Evolutionary conservation across 2,888 invertebrate species (phyloP).

Genomic region (Copidosoma aretas): DNA sequence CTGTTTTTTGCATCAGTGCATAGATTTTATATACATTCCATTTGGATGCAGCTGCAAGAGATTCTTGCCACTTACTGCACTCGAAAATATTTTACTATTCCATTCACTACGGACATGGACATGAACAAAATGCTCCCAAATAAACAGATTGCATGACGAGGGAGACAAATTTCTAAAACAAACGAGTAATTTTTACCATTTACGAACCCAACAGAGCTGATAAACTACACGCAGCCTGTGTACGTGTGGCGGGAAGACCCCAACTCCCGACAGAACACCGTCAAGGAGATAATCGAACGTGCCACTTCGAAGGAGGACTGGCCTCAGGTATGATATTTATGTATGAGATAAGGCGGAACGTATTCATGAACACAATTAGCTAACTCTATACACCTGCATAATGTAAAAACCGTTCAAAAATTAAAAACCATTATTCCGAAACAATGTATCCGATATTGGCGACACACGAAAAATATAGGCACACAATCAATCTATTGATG

Average conservation of each 20-base stretch:
- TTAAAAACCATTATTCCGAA: conserved; percentile 6
- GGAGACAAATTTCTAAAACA: not conserved
- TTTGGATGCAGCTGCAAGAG: too few relatives aligned
- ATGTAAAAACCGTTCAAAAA: too few relatives aligned
- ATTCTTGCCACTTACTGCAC: too few relatives aligned
- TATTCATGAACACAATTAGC: too few relatives aligned
- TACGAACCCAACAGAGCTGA: conserved; percentile 70
- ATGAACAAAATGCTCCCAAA: not conserved
- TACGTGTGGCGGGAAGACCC: conserved; percentile 94
- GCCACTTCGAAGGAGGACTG: conserved; percentile 85
- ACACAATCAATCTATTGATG: too few relatives aligned
- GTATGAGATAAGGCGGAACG: too few relatives aligned
- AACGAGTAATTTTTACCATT: not conserved
- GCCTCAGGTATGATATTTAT: conserved; percentile 74
- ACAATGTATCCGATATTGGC: too few relatives aligned
- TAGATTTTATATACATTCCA: too few relatives aligned
- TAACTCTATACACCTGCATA: too few relatives aligned
- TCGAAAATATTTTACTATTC: conserved; percentile 28
- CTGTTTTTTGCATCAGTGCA: too few relatives aligned
- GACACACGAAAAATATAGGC: too few relatives aligned
- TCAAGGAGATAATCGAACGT: conserved; percentile 84
- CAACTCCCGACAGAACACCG: conserved; percentile 88
- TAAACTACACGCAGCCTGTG: conserved; percentile 93
- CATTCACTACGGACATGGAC: conserved; percentile 44
- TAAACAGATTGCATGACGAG: not conserved